Conservation (phyloP, 2,113 vertebrate species). For the Mystacornis crossleyi region DNA sequence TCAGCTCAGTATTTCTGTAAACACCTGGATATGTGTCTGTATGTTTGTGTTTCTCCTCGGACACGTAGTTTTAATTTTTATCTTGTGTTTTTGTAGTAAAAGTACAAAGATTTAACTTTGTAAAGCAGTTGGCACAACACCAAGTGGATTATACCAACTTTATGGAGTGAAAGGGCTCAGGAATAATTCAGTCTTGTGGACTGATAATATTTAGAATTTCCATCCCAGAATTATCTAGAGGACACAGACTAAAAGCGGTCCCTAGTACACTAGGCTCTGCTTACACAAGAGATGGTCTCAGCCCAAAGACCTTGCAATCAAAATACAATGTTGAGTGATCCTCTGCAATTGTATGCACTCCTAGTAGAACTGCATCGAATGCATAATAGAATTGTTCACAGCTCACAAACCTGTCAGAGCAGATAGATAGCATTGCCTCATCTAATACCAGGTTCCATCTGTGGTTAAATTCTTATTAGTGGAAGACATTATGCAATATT, state of each 20-base stretch:
- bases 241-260: background rate
- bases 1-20: background rate
- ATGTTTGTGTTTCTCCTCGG: background rate
- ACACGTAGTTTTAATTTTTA: background rate
- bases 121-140: background rate
- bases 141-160: background rate
- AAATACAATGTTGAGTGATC: background rate
- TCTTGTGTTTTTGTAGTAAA: background rate
- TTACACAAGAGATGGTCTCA: background rate
- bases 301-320: background rate
- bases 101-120: background rate
- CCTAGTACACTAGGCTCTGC: background rate
- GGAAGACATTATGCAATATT: background rate
- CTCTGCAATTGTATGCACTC: background rate
- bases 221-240: background rate
- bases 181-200: background rate
- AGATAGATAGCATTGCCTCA: background rate
- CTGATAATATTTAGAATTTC: background rate
- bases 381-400: background rate
- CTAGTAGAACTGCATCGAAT: background rate
- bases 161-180: background rate
- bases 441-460: background rate
- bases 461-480: background rate
- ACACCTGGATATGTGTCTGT: background rate
- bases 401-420: background rate